These are phyloP conservation scores for Colinus virginianus DNA, from an alignment of 2,113 vertebrate species.

Conservation along the genomic window DNA sequence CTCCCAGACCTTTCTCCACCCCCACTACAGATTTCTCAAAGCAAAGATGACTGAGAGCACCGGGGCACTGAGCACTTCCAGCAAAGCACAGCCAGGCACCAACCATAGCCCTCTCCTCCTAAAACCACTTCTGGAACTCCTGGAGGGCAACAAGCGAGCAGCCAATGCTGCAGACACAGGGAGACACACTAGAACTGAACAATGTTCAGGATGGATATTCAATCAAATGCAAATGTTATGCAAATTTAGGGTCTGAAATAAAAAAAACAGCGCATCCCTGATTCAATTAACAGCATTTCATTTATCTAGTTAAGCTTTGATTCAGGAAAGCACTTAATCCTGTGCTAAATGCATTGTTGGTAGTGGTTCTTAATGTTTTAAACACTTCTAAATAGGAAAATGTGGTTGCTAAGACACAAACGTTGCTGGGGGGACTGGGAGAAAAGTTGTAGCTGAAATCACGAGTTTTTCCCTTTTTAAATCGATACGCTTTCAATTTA, in stretches of 20 bases:
- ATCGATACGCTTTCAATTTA: background rate
- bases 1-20: background rate
- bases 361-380: constrained; percentile 30
- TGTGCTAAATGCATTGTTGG: constrained; percentile 22
- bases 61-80: rapidly evolving
- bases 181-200: background rate
- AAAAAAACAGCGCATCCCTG: constrained; percentile 35
- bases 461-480: background rate
- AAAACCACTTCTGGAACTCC: background rate
- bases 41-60: background rate
- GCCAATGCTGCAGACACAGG: background rate
- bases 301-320: constrained; percentile 65
- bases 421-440: background rate
- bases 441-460: constrained; percentile 35
- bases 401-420: constrained; percentile 58
- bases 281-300: constrained; percentile 67
- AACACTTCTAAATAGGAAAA: constrained; percentile 56
- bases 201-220: background rate
- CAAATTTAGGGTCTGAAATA: constrained; percentile 51
- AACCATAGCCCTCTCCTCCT: background rate
- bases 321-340: constrained; percentile 54
- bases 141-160: background rate
- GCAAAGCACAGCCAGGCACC: background rate
- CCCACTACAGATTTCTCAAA: background rate
- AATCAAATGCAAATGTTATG: constrained; percentile 57